phyloP scores from a whole-genome alignment of 2,113 vertebrate genomes.

The Lagopus leucura region DNA sequence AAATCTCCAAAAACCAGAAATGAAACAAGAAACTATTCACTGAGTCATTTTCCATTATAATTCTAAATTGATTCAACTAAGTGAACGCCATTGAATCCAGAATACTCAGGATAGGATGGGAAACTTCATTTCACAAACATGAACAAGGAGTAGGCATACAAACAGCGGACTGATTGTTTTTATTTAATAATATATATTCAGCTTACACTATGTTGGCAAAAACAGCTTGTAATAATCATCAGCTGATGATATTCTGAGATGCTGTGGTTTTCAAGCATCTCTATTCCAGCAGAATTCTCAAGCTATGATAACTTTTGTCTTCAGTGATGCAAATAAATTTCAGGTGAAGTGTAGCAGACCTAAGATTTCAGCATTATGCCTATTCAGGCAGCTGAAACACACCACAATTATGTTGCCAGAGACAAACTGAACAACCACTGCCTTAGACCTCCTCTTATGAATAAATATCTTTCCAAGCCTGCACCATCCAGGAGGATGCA shows the following conservation, averaged over 20 bases:
- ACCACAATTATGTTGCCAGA: neutral
- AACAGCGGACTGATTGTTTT: neutral
- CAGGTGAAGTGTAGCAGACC: neutral
- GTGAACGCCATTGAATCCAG: neutral
- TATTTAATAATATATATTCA: neutral
- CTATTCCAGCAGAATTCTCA: neutral
- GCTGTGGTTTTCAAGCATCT: neutral
- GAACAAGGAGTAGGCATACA: neutral
- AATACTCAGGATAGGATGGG: neutral
- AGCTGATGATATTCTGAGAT: neutral
- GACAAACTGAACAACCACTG: neutral
- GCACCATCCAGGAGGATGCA: neutral
- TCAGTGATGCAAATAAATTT: neutral
- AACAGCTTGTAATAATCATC: neutral
- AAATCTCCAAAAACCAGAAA: neutral
- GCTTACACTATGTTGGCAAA: neutral
- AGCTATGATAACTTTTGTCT: neutral
- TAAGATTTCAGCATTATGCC: neutral
- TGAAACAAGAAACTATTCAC: constrained; percentile 1
- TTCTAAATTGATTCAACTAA: constrained; percentile 6
- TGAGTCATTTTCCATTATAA: neutral
- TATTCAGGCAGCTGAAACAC: neutral
- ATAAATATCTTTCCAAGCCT: neutral
- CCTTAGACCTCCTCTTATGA: neutral
- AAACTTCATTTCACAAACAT: neutral